Base-by-base conservation (phyloP, 2,888 invertebrate species). In the Brachyptera putata region DNA sequence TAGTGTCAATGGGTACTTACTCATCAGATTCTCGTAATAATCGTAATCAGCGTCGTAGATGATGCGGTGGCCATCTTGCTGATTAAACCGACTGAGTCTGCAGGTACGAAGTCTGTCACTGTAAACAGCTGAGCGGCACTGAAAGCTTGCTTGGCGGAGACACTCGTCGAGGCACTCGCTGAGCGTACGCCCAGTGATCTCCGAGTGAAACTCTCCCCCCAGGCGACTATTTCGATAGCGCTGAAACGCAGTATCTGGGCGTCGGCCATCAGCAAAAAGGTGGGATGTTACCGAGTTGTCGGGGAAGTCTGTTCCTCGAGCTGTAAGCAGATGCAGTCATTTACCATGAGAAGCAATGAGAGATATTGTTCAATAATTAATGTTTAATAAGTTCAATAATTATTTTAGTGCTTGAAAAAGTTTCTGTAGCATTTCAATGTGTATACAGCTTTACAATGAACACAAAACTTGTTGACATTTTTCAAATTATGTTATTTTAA, bases 81-180 rank as follows among this genome's bases (percentile, higher is more conserved):
- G 89, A 76, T 91, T 91, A 76, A 87, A 92, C 70, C 91, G 82
- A 71, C 91, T 91, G 66, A 93, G 80, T 36, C 91, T 81, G 72
- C 93, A 93, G 49, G 88, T 90, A 69, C 89, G 82, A 70, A 87
- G 90, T 22, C 91, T 82, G 71, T 92, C 91, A 68, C 91, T 91
- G 74, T 92, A 93, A 64, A 91, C 90, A 0, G 91, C 91, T 50
- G 91, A 91, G 71, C 91, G 84, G 78, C 93, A 93, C 70, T 91
- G 91, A 74, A 92, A 91, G 73, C 91, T 91, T 13, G 91, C 89
- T 76, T 92, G 92, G 65, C 92, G 79, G 65, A 93, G 79, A 72
- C 94, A 94, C 72, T 93, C 93, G 73, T 93, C 92, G 69, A 94
- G 75, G 71, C 94, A 94, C 75, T 94, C 93, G 75, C 91, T 92